Evolutionary conservation across 2,113 vertebrate species (phyloP), one percentile per base, ranked within the genome.

Genomic region (Microcebus murinus): DNA sequence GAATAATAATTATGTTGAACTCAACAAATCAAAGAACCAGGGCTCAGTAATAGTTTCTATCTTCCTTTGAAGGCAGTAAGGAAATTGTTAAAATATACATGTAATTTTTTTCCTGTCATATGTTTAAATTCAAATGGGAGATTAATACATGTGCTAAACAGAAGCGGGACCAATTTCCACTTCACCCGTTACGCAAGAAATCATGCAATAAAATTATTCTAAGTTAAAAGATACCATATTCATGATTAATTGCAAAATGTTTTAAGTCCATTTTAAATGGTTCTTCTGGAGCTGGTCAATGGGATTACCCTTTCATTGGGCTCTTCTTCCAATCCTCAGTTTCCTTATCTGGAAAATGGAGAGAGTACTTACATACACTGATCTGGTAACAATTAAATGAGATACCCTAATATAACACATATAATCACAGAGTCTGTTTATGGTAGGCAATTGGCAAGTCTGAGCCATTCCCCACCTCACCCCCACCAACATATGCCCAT

Each of bases 101-200:
- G 27, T 82, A 42, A 50, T 27, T 45, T n/a, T 90, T 59, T 93
- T 91, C 27, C 87, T 93, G 55, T 82, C 77, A 67, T 83, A 82
- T 94, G 73, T 81, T 87, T 94, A 59, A 94, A 65, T 94, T 92
- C 85, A 94, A 96, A 79, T 84, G n/a, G 95, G 20, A 25, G 42
- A 81, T 67, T 90, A 81, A 92, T 67, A 91, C 42, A 84, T 61
- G 25, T 77, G 77, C 77, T 76, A 73, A 90, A 77, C 71, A 97
- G 76, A 95, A 92, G 29, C 74, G 18, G 80, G 31, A 34, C 59
- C 65, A 87, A 92, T 90, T 94, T 94, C 84, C 42, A 94, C 76
- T 50, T 90, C 45, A 87, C 42, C 52, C 65, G 21, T 93, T 82
- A n/a, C 45, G 4, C 70, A 45, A 68, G 63, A 70, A 94, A 79